A percentile compares a stretch with the other conserved stretches of the same genome.
Evolutionary conservation across 2,888 invertebrate species (phyloP).

Genomic region (Dynastes maya): DNA sequence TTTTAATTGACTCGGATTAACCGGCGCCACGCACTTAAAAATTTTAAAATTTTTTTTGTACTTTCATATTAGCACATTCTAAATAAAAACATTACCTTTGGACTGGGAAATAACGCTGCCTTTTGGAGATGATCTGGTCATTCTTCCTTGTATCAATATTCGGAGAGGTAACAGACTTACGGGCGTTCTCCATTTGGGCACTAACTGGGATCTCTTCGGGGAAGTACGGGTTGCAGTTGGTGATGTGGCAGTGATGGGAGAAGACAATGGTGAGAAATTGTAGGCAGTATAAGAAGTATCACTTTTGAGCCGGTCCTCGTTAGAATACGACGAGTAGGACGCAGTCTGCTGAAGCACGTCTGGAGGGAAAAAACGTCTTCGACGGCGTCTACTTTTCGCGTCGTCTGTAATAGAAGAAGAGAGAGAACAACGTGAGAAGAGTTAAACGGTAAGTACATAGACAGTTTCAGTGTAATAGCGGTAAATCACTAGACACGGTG

Average conservation of each 20-base stretch:
- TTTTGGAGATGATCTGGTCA: slow-evolving; percentile 42
- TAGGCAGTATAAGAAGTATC: slow-evolving; percentile 62
- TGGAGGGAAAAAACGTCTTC: slow-evolving; percentile 65
- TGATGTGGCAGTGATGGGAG: slow-evolving; percentile 62
- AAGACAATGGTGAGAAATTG: slow-evolving; percentile 57
- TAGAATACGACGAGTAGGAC: slow-evolving; percentile 54
- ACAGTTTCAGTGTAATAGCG: neutral
- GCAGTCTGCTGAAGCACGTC: slow-evolving; percentile 62
- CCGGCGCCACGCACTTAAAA: too few relatives aligned
- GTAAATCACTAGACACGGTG: too few relatives aligned
- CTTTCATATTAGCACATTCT: too few relatives aligned
- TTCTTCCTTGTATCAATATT: slow-evolving; percentile 18
- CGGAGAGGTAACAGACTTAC: slow-evolving; percentile 63
- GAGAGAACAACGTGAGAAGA: neutral
- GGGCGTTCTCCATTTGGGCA: slow-evolving; percentile 69
- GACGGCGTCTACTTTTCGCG: slow-evolving; percentile 61
- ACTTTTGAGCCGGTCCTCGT: slow-evolving; percentile 56
- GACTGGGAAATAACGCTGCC: slow-evolving; percentile 58
- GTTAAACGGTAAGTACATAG: neutral
- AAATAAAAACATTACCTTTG: slow-evolving; percentile 52
- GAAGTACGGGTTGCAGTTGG: slow-evolving; percentile 55
- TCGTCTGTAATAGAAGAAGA: slow-evolving; percentile 61
- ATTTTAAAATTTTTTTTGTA: too few relatives aligned
- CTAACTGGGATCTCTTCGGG: slow-evolving; percentile 65
- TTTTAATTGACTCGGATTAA: too few relatives aligned